Evolutionary conservation across 2,888 invertebrate genomes (phyloP), one percentile per base, ranked within the genome.

Genomic region (Parapristionchus giblindavisi): DNA sequence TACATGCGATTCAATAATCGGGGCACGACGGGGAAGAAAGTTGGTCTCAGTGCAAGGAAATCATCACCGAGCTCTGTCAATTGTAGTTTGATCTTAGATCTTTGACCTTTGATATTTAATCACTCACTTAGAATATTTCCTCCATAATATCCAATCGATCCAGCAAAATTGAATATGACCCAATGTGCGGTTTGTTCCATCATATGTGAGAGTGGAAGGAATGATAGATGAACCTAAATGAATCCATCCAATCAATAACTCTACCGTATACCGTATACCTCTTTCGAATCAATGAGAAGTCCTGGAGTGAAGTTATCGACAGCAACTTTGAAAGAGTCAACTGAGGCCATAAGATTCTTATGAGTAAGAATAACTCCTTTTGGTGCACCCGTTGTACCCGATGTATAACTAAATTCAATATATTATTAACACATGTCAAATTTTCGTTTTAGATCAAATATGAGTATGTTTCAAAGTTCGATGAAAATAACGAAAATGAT

Each of bases 351-450:
- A 36, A 96, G 93, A 89, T 96, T 97, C 89, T 93, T 93, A 89
- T 99, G 98, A 1, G 94, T 94, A 85, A 99, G 89, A 94, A 97
- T 94, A 48, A 95, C 96, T 66, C 98, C 98, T 90, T 99, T 96
- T 1, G 97, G 97, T 2, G 94, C 93, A 4, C 97, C 98, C 14
- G 96, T 96, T 5, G 96, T 96, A 38, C 88, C 88, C 61, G 83
- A 83, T 2, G 88, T 88, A 77, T 88, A 88, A 77, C 82, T 87
- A 76, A 88, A 79, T 63, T 65, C 8, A 48, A 21, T 14, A 48
- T 48, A 48, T 48, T 48, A 11, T 14, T 21, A 48, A n/a, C n/a
- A n/a, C n/a, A n/a, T n/a, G n/a, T n/a, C n/a, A n/a, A n/a, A n/a
- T n/a, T n/a, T n/a, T n/a, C n/a, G n/a, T n/a, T n/a, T n/a, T n/a